These are phyloP conservation scores for Garra rufa DNA, from an alignment of 2,113 vertebrate genomes.

Conservation along the genomic window DNA sequence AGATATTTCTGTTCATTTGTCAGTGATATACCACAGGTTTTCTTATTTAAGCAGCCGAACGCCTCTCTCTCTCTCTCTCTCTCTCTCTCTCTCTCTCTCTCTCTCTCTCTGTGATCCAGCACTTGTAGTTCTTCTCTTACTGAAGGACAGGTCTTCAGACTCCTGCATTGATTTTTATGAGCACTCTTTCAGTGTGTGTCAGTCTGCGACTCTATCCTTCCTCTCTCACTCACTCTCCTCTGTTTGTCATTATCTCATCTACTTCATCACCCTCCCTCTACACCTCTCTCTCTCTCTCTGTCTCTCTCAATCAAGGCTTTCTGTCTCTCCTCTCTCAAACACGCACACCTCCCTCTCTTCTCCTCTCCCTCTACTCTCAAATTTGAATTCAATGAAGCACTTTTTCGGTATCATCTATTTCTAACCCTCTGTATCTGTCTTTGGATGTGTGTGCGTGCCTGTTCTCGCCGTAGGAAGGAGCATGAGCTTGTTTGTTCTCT, in stretches of 20 bases:
- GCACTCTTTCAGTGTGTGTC: conserved; percentile 39
- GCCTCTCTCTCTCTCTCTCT: conserved; percentile 9
- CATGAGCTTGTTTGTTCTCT: conserved; percentile 11
- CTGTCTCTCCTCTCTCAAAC: conserved; percentile 6
- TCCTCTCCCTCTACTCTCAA: background rate
- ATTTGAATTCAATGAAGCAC: conserved; percentile 48
- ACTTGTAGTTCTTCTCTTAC: conserved; percentile 42
- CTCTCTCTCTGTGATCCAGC: too few species aligned
- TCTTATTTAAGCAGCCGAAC: background rate
- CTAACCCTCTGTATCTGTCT: conserved; percentile 25
- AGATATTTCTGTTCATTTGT: background rate
- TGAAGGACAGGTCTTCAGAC: conserved; percentile 55
- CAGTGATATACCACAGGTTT: background rate
- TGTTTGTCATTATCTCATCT: conserved; percentile 28
- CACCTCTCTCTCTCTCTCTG: conserved; percentile 6
- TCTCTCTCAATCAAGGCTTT: conserved; percentile 18
- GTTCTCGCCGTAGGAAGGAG: background rate
- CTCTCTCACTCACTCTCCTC: conserved; percentile 18
- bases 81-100: too few species aligned
- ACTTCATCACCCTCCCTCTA: conserved; percentile 30
- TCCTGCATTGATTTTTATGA: conserved; percentile 57
- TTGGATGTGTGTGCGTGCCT: background rate
- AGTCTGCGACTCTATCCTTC: background rate
- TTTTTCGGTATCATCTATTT: conserved; percentile 45
- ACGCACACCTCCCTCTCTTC: conserved; percentile 17